A percentile compares a stretch with the other conserved stretches of the same genome.
phyloP scores from a whole-genome alignment of 2,113 vertebrate genomes.

The Coracopsis vasa region DNA sequence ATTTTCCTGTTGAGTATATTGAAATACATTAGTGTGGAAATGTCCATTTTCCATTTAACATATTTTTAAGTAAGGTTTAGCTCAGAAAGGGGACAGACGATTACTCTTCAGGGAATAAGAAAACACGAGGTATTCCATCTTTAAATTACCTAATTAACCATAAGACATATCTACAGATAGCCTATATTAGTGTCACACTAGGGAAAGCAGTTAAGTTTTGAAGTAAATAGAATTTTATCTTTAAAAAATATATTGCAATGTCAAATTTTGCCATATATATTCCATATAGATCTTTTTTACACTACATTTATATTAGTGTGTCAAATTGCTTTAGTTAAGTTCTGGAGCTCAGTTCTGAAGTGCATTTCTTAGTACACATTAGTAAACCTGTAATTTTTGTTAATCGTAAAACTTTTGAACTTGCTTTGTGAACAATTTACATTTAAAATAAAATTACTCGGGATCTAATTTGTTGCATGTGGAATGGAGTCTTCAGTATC shows the following conservation, averaged over 20 bases:
- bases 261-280: not conserved
- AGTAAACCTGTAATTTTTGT: not conserved
- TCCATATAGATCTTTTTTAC: not conserved
- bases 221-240: not conserved
- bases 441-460: not conserved
- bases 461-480: not conserved
- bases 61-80: not conserved
- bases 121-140: not conserved
- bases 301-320: not conserved
- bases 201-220: not conserved
- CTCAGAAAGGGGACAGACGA: not conserved
- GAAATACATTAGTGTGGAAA: not conserved
- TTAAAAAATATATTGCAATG: not conserved
- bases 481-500: not conserved
- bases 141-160: not conserved
- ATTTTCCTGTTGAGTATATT: not conserved
- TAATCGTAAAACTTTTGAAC: not conserved
- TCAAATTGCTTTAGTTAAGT: not conserved
- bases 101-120: not conserved
- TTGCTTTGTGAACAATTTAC: not conserved
- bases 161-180: not conserved
- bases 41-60: not conserved
- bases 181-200: not conserved
- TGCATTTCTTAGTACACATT: not conserved
- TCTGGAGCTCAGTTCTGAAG: not conserved